Evolutionary conservation across 2,113 vertebrate species (phyloP).

Genomic region (Hyla sarda): DNA sequence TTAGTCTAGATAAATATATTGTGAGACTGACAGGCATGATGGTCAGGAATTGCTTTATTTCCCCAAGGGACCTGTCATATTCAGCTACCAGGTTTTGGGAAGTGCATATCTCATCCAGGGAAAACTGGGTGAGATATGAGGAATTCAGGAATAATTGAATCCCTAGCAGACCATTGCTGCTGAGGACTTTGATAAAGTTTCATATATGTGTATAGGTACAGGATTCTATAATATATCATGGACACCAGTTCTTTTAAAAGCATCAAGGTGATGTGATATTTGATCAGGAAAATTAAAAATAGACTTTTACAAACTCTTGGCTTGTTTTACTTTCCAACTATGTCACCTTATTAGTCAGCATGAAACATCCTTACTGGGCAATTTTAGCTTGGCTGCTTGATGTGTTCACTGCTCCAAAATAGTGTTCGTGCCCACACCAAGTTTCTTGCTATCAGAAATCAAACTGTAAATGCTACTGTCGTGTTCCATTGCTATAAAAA

Average conservation of each 20-base stretch:
- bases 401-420: conserved; percentile 33
- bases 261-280: background rate
- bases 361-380: conserved; percentile 21
- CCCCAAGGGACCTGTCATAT: no score
- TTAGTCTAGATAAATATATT: no score
- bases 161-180: no score
- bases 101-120: no score
- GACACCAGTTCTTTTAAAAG: background rate
- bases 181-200: no score
- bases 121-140: no score
- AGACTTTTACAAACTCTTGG: background rate
- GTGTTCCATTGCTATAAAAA: background rate
- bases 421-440: background rate
- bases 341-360: conserved; percentile 21
- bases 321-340: background rate
- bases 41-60: no score
- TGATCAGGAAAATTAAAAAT: conserved; percentile 15
- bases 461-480: background rate
- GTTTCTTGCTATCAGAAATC: background rate
- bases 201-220: no score
- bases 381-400: background rate
- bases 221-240: background rate
- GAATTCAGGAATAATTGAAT: no score
- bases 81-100: no score
- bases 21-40: no score